Base-by-base conservation (phyloP, 2,113 vertebrate genomes). In the Xiphorhynchus elegans region DNA sequence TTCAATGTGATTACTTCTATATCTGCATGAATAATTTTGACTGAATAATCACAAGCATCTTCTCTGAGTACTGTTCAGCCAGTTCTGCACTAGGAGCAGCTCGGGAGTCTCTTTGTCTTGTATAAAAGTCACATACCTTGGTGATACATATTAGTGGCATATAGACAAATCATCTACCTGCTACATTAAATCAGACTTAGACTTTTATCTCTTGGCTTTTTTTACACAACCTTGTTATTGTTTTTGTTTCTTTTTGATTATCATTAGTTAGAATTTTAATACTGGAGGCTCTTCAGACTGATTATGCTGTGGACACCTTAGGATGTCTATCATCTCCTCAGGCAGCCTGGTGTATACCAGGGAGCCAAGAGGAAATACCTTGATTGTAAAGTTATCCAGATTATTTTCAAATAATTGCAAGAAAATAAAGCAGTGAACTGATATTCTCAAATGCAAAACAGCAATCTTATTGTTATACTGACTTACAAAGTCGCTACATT, bases 391-490 rank as follows among this genome's bases (percentile, higher is more conserved):
- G 97, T 98, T 98, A 98, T 95, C 97, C 93, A 98, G 96, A 96
- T 98, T 98, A 98, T 98, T 98, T 98, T 98, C 96, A 98, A 98
- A 98, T 98, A 98, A 98, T 98, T 98, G 92, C 97, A 97, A 98
- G 97, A 98, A 98, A 98, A 98, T 97, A 98, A 98, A 97, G 96
- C 93, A 84, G 74, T 53, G 84, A 96, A 96, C 95, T 95, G 94
- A 95, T 97, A 97, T 96, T 97, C 87, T 98, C 92, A 97, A 97
- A 97, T 94, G 95, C 93, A 96, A 95, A 96, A 84, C 66, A 95
- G 64, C 60, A 81, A 55, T 77, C 89, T 92, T 97, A 91, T 96
- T 97, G 90, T 97, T 97, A 69, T 75, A 97, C 40, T 95, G 94
- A 95, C 96, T 98, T 97, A 63, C 47, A 91, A 97, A 98, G 92